Evolutionary conservation across 2,797 vertebrate species (phyloP).

Genomic region (Lateolabrax maculatus): DNA sequence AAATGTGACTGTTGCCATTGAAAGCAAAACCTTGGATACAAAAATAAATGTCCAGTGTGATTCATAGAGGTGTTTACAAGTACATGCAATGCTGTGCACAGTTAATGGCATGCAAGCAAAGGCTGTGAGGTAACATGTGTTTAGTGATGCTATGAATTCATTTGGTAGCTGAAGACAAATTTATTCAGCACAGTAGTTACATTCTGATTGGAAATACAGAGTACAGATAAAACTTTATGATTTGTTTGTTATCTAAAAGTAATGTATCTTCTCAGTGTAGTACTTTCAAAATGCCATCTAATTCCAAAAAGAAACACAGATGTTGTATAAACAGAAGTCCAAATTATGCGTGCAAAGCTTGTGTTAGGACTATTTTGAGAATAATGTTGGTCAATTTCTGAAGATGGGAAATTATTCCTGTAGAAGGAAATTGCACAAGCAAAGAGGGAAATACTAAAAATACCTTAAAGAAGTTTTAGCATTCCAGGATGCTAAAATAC

Average conservation of each 20-base stretch:
- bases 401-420: slow-evolving; percentile 9
- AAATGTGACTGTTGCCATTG: slow-evolving; percentile 4
- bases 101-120: slow-evolving; percentile 4
- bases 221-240: background rate
- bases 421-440: background rate
- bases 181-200: background rate
- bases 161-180: background rate
- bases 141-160: background rate
- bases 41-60: slow-evolving; percentile 1
- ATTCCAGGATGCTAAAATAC: background rate
- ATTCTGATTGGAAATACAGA: background rate
- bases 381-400: slow-evolving; percentile 28
- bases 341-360: background rate
- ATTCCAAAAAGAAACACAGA: slow-evolving; percentile 4
- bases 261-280: background rate
- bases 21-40: background rate
- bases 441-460: background rate
- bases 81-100: background rate
- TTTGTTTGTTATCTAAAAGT: background rate
- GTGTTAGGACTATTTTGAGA: background rate
- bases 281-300: background rate
- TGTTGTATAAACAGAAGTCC: slow-evolving; percentile 6
- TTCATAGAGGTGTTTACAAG: background rate
- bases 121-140: background rate
- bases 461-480: background rate